phyloP scores from a whole-genome alignment of 2,797 vertebrate species.

The Uromys caudimaculatus region DNA sequence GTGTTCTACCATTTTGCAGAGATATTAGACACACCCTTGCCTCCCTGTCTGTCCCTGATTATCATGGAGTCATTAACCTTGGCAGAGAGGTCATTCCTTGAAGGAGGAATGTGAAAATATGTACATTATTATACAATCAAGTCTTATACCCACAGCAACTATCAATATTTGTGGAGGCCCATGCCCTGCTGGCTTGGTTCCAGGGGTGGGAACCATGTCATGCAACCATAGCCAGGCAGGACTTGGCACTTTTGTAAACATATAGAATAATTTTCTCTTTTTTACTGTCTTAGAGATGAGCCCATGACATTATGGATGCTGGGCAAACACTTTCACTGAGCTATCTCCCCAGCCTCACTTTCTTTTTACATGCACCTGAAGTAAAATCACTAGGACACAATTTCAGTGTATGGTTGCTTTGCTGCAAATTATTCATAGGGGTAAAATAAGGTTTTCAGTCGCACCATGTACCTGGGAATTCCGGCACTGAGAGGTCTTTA shows the following conservation, averaged over 20 bases:
- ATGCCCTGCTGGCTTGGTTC: not conserved
- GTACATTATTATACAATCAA: not conserved
- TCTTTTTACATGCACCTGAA: not conserved
- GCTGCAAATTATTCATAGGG: not conserved
- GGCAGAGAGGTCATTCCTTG: not conserved
- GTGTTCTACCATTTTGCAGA: not conserved
- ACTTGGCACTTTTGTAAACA: not conserved
- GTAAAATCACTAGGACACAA: not conserved
- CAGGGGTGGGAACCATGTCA: not conserved
- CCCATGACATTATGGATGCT: not conserved
- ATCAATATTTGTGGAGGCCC: not conserved
- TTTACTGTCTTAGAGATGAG: not conserved
- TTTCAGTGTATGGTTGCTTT: not conserved
- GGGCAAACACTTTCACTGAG: not conserved
- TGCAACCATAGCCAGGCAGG: not conserved
- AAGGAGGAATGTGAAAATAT: not conserved
- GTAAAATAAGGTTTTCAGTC: not conserved
- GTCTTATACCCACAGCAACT: not conserved
- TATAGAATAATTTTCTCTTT: not conserved
- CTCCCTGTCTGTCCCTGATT: not conserved
- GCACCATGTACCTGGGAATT: not conserved
- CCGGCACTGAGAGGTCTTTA: not conserved
- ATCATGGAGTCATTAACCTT: not conserved
- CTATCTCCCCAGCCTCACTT: not conserved
- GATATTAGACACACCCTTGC: not conserved